phyloP scores from a whole-genome alignment of 1,140 invertebrate species.

The Dendrolimus punctatus region DNA sequence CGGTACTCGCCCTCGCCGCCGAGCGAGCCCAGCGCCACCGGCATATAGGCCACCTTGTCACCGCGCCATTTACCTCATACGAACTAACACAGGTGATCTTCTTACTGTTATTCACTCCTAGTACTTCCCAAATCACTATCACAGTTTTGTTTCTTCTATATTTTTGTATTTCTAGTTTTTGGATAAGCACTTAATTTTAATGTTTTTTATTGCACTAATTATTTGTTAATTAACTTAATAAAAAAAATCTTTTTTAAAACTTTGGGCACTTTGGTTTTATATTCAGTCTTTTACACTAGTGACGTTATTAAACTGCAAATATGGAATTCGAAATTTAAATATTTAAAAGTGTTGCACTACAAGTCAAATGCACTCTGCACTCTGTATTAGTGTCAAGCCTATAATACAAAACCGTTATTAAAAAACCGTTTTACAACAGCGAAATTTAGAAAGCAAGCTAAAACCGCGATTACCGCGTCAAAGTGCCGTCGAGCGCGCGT shows the following conservation, averaged over 20 bases:
- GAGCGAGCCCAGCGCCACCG: constrained; percentile 66
- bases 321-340: neutral
- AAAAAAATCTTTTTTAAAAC: constrained; percentile 4
- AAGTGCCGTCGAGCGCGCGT: constrained; percentile 14
- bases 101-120: constrained; percentile 21
- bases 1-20: constrained; percentile 65
- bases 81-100: constrained; percentile 3
- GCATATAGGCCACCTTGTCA: constrained; percentile 68
- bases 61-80: constrained; percentile 39
- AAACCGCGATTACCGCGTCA: constrained; percentile 15
- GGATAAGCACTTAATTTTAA: constrained; percentile 1
- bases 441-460: constrained; percentile 4
- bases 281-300: neutral
- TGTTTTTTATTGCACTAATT: constrained; percentile 4
- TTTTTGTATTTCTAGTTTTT: constrained; percentile 5
- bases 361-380: too few species aligned
- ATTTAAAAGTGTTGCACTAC: neutral
- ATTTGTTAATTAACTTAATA: constrained; percentile 8
- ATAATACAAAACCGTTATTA: too few species aligned
- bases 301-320: neutral
- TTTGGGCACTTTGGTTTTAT: constrained; percentile 44
- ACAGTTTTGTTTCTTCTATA: constrained; percentile 4
- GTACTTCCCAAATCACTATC: constrained; percentile 5
- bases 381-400: too few species aligned
- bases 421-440: neutral